These are phyloP conservation scores for Thamnophis sirtalis DNA, from an alignment of 2,113 vertebrate genomes.

Conservation along the genomic window DNA sequence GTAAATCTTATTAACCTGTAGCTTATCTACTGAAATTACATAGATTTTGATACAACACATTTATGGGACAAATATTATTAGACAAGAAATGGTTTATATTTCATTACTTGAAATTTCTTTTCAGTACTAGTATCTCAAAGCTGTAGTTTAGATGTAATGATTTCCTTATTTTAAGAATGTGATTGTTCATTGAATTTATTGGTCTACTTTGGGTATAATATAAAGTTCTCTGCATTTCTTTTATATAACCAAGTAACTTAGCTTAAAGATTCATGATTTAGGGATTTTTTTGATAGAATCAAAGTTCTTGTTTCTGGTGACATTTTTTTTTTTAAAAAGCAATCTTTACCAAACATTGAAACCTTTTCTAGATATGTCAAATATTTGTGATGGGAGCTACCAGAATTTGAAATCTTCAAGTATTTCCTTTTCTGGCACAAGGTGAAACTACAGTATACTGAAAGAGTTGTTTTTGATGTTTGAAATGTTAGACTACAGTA, in stretches of 20 bases:
- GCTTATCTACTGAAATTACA: constrained; percentile 67
- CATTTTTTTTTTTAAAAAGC: constrained; percentile 12
- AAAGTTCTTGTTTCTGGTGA: background rate
- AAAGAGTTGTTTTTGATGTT: background rate
- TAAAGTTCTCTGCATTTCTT: constrained; percentile 39
- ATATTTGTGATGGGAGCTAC: background rate
- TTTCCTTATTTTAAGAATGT: background rate
- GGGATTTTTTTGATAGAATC: background rate
- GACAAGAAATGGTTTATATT: background rate
- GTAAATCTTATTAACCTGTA: constrained; percentile 72
- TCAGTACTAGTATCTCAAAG: constrained; percentile 26
- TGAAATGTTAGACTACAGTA: background rate
- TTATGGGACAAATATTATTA: constrained; percentile 12
- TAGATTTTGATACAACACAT: constrained; percentile 53
- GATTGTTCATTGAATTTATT: background rate
- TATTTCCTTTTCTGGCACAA: background rate
- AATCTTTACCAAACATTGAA: background rate
- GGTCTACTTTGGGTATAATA: background rate
- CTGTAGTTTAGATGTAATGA: background rate
- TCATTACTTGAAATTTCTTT: constrained; percentile 18
- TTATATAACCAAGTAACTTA: constrained; percentile 19
- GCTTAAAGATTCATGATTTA: constrained; percentile 34
- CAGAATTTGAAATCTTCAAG: background rate
- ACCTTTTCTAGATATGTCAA: background rate
- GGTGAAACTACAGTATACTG: background rate